Evolutionary conservation across 2,797 vertebrate species (phyloP), one percentile per base, ranked within the genome.

Genomic region (Pteronotus mesoamericanus): DNA sequence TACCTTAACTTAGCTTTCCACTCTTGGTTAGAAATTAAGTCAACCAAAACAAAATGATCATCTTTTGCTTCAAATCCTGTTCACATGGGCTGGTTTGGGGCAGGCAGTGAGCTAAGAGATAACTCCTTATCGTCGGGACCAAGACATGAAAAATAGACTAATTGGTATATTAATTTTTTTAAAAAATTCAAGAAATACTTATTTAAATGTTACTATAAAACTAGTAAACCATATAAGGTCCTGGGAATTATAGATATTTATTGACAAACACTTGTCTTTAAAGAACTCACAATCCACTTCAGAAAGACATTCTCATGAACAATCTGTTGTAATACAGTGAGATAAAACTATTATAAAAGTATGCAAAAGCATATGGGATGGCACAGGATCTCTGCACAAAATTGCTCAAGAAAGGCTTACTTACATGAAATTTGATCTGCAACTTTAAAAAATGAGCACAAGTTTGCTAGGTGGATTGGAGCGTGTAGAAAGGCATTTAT

Each of bases 41-140:
- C 48, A 34, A 32, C 2, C 12, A 44, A 44, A 32, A 15, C 0
- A 0, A 0, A 14, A 39, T 21, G 69, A 32, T 3, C 4, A 5
- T 57, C 16, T 85, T 88, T 59, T 68, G 7, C 42, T 42, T 78
- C 32, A 75, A 2, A 2, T n/a, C 1, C 22, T 66, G 4, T 32
- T 75, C 22, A 21, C 34, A 55, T 37, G 32, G 10, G 9, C 59
- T 82, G 80, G 39, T 6, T 7, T 84, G 21, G 34, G 14, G 16
- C 15, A 34, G 75, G 16, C 2, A 51, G 37, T n/a, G 72, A 6
- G 2, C 29, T 59, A 16, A 87, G 6, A 91, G 46, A 34, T 2
- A 59, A 29, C 4, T 46, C 2, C 12, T 29, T 24, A 5, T 34
- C 29, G 6, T 19, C 84, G 34, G 9, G 89, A 75, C 7, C 9